These are phyloP conservation scores for Aythya baeri DNA, from an alignment of 2,113 vertebrate species.

Conservation along the genomic window DNA sequence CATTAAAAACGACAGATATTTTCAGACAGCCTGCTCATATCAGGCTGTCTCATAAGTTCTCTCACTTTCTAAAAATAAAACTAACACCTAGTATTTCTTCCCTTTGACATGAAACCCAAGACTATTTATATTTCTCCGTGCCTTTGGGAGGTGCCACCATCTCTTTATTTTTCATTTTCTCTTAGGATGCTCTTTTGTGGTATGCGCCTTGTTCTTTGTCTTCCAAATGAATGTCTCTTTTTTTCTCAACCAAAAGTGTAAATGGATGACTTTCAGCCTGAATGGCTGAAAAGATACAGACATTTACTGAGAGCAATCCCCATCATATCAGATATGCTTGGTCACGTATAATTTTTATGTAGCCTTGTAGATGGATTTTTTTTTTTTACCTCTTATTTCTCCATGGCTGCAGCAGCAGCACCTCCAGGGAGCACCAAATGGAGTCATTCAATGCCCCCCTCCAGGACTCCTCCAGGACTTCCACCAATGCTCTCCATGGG, in stretches of 20 bases:
- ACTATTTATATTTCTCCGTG: constrained; percentile 49
- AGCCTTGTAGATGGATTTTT: neutral
- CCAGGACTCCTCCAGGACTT: neutral
- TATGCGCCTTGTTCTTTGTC: neutral
- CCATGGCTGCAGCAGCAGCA: neutral
- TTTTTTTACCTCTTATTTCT: neutral
- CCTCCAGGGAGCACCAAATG: neutral
- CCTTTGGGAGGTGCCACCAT: constrained; percentile 39
- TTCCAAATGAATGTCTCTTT: neutral
- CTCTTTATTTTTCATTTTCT: constrained; percentile 34
- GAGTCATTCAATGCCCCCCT: neutral
- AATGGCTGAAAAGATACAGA: neutral
- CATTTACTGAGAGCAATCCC: neutral
- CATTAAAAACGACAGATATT: constrained; percentile 44
- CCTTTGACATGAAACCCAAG: constrained; percentile 36
- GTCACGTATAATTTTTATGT: neutral
- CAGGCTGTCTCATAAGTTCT: constrained; percentile 57
- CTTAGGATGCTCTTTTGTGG: neutral
- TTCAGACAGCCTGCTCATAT: constrained; percentile 32
- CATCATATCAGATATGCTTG: neutral
- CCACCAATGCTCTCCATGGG: neutral
- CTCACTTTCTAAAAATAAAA: constrained; percentile 58
- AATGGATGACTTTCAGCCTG: neutral
- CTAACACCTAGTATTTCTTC: constrained; percentile 53
- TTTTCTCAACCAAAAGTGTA: neutral